Conservation (phyloP, 2,888 invertebrate genomes). For the Sinhomidia bicolor region DNA sequence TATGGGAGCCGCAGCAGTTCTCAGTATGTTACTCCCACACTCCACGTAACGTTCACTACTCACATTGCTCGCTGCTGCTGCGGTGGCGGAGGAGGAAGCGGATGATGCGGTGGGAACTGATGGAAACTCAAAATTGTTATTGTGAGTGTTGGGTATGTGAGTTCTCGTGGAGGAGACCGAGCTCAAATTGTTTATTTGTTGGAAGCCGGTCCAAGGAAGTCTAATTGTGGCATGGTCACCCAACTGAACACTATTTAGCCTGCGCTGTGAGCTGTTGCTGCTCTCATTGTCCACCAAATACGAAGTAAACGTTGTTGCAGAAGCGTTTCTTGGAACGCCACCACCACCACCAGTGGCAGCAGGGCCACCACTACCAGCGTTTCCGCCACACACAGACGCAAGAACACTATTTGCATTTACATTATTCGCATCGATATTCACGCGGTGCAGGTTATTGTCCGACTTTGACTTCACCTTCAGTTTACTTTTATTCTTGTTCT, state of each 20-base stretch:
- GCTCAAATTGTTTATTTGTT: slow-evolving; percentile 78
- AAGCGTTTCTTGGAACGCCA: slow-evolving; percentile 63
- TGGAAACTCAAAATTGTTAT: slow-evolving; percentile 74
- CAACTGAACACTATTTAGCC: slow-evolving; percentile 79
- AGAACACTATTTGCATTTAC: slow-evolving; percentile 62
- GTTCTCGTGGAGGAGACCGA: slow-evolving; percentile 66
- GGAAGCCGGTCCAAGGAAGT: slow-evolving; percentile 79
- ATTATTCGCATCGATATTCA: slow-evolving; percentile 66
- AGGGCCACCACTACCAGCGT: neutral
- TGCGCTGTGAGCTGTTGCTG: slow-evolving; percentile 60
- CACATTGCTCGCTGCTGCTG: too few relatives aligned
- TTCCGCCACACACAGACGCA: slow-evolving; percentile 8
- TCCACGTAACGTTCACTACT: slow-evolving; percentile 77
- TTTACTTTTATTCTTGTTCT: slow-evolving; percentile 56
- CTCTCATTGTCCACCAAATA: slow-evolving; percentile 66
- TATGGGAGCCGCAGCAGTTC: slow-evolving; percentile 32
- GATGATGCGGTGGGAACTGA: neutral
- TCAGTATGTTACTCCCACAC: slow-evolving; percentile 66
- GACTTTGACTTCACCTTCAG: slow-evolving; percentile 80
- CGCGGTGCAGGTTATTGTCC: slow-evolving; percentile 80
- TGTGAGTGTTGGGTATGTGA: slow-evolving; percentile 77
- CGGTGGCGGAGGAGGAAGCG: neutral
- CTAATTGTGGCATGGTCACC: slow-evolving; percentile 80
- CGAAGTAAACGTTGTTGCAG: slow-evolving; percentile 63
- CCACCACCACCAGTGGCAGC: slow-evolving; percentile 9